Evolutionary conservation across 2,888 invertebrate species (phyloP), one percentile per base, ranked within the genome.

Genomic region (Hirtodrosophila histrioides): DNA sequence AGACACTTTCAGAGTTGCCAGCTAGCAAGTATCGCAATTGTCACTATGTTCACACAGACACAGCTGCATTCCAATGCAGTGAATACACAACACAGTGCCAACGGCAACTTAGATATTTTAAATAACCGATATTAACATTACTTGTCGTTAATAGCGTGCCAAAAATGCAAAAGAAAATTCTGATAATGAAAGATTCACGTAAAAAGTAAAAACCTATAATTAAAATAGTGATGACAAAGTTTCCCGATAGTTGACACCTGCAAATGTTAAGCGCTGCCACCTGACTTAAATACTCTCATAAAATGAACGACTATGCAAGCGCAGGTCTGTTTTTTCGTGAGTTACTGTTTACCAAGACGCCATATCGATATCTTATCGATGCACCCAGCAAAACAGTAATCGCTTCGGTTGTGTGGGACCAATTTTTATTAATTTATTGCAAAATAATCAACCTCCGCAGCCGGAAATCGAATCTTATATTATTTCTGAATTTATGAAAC

Each of bases 41-140:
- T 41, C 58, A 60, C 55, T 51, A 43, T n/a, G 40, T 12, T 29
- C 51, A 33, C 31, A 48, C 53, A 46, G 39, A 41, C 37, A 11
- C 33, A 53, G 39, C 49, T 74, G 74, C 72, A 73, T 70, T 73
- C 75, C 75, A 48, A 73, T 75, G 70, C 73, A 74, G 7, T 50
- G 12, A 49, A 45, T 49, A 33, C 17, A 46, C 41, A 46, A 35
- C 10, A 35, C 31, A 37, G 5, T 23, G 1, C 27, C 8, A 17
- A 11, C 10, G 4, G 9, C 12, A 33, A 24, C 8, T 12, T 31
- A 24, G 24, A 12, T 17, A 10, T 4, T 31, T 11, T 6, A 40
- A 45, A 17, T n/a, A 7, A 36, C 3, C 3, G 10, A 36, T 17
- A 23, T 35, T 36, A 10, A 27, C 3, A 1, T 1, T n/a, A 41